Evolutionary conservation across 2,797 vertebrate species (phyloP), one percentile per base, ranked within the genome.

Genomic region (Chelidonichthys spinosus): DNA sequence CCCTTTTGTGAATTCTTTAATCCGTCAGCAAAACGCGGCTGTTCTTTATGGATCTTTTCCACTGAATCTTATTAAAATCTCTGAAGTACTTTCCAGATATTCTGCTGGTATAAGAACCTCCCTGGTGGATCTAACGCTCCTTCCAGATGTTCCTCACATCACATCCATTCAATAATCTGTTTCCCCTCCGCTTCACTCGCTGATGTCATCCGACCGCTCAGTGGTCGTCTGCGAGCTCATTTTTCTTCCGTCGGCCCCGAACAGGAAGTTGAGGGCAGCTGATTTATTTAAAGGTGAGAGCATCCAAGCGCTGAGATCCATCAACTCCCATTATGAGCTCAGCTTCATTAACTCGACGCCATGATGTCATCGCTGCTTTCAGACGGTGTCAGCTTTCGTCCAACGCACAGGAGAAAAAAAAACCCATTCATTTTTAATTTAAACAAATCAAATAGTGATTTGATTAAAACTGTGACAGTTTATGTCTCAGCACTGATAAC

Each of bases 271-370:
- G 39, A 63, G 73, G 6, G 62, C 43, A 14, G 58, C 42, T 35
- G 65, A 69, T 56, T 62, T 54, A 63, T 69, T 69, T 75, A 55
- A 25, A 42, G 49, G 49, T 46, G 39, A 61, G 55, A 66, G 44
- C 0, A 33, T 66, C 49, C 39, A 42, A 46, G 53, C 11, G 13
- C 54, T 7, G 65, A 63, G 62, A 63, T 56, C 59, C 65, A 76
- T 75, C 64, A 75, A 15, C 32, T 54, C 47, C 32, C 60, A 46
- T 63, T 36, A 49, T 49, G 64, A 75, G 33, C 56, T 75, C 33
- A 47, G 40, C 33, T 47, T 44, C 35, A 50, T 14, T 61, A 33
- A 65, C 37, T 36, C 14, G 4, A 39, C 52, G 15, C 9, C 25
- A 42, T 46, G 42, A 46, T 62, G 60, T 62, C 42, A 33, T 46